Percentiles rank a stretch among this genome's conserved stretches.
phyloP scores from a whole-genome alignment of 2,888 invertebrate genomes.

The Andrena haemorrhoa region DNA sequence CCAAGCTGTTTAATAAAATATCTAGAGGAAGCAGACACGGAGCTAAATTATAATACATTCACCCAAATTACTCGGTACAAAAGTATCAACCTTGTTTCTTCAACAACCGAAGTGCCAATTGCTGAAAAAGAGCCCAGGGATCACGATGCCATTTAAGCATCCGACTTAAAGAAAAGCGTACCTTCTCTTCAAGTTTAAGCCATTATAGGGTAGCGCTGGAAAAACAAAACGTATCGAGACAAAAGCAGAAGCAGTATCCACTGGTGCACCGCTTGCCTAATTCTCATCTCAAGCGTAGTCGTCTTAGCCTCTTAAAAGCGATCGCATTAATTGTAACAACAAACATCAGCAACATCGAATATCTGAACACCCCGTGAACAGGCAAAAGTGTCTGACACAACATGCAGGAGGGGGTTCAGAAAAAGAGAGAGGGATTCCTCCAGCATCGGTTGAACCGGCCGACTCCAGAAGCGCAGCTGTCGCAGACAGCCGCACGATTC shows the following conservation, averaged over 20 bases:
- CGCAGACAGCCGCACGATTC: slow-evolving; percentile 60
- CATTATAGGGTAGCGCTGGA: too few species aligned
- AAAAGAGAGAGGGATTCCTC: slow-evolving; percentile 65
- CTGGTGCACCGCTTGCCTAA: neutral
- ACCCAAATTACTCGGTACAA: too few species aligned
- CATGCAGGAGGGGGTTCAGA: slow-evolving; percentile 44
- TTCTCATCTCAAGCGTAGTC: too few species aligned
- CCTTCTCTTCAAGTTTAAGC: neutral
- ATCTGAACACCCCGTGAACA: slow-evolving; percentile 33
- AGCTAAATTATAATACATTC: too few species aligned
- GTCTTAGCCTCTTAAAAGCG: neutral
- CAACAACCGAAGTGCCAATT: too few species aligned
- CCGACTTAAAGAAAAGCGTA: too few species aligned
- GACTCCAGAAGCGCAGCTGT: slow-evolving; percentile 66
- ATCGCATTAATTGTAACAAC: neutral
- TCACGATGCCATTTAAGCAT: too few species aligned
- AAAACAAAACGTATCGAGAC: too few species aligned
- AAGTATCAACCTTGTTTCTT: too few species aligned
- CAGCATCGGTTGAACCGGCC: slow-evolving; percentile 40
- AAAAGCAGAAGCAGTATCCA: neutral
- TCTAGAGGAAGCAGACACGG: too few species aligned
- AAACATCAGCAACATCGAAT: slow-evolving; percentile 5
- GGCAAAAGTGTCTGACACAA: slow-evolving; percentile 31
- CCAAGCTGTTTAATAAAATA: too few species aligned
- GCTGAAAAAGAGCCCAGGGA: too few species aligned